Conservation (phyloP, 2,113 vertebrate species). For the Actenoides lindsayi region DNA sequence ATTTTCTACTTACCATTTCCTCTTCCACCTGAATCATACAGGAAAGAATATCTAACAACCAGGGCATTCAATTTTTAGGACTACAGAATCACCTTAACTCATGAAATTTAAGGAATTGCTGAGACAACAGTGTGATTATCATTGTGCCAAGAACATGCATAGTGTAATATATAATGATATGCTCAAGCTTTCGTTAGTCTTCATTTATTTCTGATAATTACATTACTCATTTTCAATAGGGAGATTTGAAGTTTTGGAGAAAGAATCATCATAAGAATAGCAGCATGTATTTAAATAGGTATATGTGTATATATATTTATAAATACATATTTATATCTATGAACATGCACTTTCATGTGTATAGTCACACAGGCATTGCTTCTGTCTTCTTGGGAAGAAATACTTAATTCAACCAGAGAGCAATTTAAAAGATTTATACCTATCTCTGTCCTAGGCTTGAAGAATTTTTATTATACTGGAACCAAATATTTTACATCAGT, state of each 20-base stretch:
- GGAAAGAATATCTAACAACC: neutral
- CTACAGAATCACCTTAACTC: neutral
- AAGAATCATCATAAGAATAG: neutral
- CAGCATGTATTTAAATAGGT: neutral
- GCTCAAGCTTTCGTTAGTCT: neutral
- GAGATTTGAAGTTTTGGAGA: neutral
- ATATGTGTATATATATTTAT: neutral
- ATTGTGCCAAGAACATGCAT: neutral
- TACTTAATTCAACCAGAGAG: neutral
- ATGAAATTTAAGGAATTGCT: neutral
- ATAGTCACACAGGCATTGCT: neutral
- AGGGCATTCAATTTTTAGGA: neutral
- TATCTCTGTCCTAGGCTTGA: neutral
- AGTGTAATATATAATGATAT: neutral
- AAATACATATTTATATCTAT: neutral
- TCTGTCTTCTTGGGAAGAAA: neutral
- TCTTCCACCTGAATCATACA: fast-evolving
- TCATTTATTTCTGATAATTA: neutral
- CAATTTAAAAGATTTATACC: neutral
- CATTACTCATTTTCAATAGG: neutral
- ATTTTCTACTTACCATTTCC: neutral
- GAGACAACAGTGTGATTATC: fast-evolving
- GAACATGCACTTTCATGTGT: neutral
- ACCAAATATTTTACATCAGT: neutral
- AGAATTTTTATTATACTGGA: neutral